Conservation (phyloP, 92 coral and sea anemone genomes). For the Zoanthus sansibaricus region DNA sequence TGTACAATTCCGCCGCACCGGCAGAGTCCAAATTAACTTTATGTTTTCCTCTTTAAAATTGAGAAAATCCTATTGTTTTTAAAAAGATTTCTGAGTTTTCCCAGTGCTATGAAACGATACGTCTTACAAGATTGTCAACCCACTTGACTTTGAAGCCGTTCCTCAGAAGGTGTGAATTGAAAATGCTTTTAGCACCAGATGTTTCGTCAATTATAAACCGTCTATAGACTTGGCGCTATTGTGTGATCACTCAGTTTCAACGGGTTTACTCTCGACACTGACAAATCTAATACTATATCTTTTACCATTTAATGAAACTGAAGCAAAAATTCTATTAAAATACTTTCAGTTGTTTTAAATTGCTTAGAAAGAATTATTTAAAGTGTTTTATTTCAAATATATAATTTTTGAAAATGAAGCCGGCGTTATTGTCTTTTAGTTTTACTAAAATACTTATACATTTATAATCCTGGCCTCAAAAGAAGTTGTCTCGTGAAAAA, state of each 20-base stretch:
- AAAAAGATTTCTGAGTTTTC: neutral
- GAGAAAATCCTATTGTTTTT: constrained; percentile 1
- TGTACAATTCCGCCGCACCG: constrained; percentile 2
- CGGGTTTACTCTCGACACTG: neutral
- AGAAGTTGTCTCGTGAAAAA: neutral
- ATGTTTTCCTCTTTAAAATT: constrained; percentile 10
- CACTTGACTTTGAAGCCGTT: constrained; percentile 14
- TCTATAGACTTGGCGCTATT: neutral
- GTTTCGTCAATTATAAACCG: neutral
- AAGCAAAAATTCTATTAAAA: neutral
- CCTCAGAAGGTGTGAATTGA: constrained; percentile 33
- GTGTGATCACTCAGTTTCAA: neutral
- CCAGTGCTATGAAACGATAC: neutral
- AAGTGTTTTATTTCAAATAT: no score
- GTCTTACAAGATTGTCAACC: constrained; percentile 21
- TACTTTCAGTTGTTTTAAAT: neutral
- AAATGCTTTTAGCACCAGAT: constrained; percentile 50
- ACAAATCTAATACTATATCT: neutral
- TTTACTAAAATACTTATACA: no score
- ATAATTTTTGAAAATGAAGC: no score
- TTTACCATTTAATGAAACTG: neutral
- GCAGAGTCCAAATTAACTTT: constrained; percentile 30
- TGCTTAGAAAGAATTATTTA: neutral
- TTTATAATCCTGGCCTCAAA: no score
- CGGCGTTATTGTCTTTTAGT: no score